Evolutionary conservation across 1,140 invertebrate genomes (phyloP), one percentile per base, ranked within the genome.

Genomic region (Pseudachorutes palmiensis): DNA sequence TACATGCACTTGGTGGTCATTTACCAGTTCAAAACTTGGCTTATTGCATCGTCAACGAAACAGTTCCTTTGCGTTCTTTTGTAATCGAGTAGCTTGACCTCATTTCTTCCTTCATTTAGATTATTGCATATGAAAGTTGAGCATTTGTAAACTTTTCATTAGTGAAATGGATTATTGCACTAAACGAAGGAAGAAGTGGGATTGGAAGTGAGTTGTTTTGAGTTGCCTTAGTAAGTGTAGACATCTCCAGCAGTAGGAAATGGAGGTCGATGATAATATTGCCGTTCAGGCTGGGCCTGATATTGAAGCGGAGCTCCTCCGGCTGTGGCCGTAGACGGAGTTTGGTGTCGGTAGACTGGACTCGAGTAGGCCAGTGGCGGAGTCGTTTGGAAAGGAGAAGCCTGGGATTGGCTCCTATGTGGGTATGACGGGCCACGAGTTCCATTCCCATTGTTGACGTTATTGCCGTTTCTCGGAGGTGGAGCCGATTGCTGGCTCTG

Each of bases 401-500:
- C 51, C 24, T 55, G 51, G 9, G 36, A 9, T 51, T 65, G 65
- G 61, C 65, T 55, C 33, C 65, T 41, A 41, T 60, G 57, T 33
- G 41, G 61, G 12, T 60, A 61, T 49, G 36, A 45, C 59, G 65
- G 65, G 9, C n/a, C n/a, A n/a, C 51, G 12, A 14, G 24, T 26
- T 66, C 57, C 32, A 60, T 49, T 65, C n/a, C 24, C 41, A 30
- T 49, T 67, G 66, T 32, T 62, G 58, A 14, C 31, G 45, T 60
- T 68, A 60, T 58, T 64, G 67, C 60, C 60, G 49, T 28, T 68
- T n/a, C 14, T 49, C 16, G 41, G 66, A 33, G 66, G 59, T 22
- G 22, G 19, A 41, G 28, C 19, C 33, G 24, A 33, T 48, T 62
- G 65, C 14, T 63, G 61, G 57, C 49, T 36, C 31, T 65, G 64